Base-by-base conservation (phyloP, 2,888 invertebrate species). In the Hemistola chrysoprasaria region DNA sequence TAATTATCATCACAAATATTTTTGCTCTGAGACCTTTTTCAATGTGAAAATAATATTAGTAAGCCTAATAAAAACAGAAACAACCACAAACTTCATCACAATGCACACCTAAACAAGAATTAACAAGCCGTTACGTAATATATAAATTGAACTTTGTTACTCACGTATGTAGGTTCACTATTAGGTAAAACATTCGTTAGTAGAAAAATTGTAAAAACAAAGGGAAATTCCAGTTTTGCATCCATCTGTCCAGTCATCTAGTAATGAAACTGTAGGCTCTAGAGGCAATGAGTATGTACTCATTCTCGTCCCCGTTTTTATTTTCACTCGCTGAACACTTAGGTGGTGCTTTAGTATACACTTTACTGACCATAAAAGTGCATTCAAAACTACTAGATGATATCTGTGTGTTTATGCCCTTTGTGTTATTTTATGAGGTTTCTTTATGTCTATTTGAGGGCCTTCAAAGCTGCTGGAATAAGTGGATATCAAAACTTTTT, bases 201-300 rank as follows among this genome's bases (percentile, higher is more conserved):
- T 47, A 54, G 56, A 56, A 62, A 59, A 64, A 67, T 73, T 60
- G 53, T 62, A 62, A 63, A 57, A 70, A 83, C 84, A 85, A 85
- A 83, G 82, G 70, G 59, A 76, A 69, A 68, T 62, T 59, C 62
- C 68, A 63, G 72, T 66, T 68, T 73, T 75, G 66, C 65, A 65
- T 64, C 59, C 71, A 65, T 67, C 67, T 53, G 67, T 56, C 64
- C 75, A 70, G 71, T 74, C 82, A 81, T 82, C 77, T 71, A 71
- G 74, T 83, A 83, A 86, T 85, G 83, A 74, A 75, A 71, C 75
- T 63, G 69, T 65, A 41, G 62, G 59, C 63, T 59, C 59, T 51
- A 36, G 61, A 57, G 56, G 54, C 72, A 63, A 71, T 69, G 62
- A 46, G 51, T 47, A 45, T 44, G 60, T 60, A 52, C 56, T 59